Base-by-base conservation (phyloP, 2,113 vertebrate genomes). In the Setophaga petechia region DNA sequence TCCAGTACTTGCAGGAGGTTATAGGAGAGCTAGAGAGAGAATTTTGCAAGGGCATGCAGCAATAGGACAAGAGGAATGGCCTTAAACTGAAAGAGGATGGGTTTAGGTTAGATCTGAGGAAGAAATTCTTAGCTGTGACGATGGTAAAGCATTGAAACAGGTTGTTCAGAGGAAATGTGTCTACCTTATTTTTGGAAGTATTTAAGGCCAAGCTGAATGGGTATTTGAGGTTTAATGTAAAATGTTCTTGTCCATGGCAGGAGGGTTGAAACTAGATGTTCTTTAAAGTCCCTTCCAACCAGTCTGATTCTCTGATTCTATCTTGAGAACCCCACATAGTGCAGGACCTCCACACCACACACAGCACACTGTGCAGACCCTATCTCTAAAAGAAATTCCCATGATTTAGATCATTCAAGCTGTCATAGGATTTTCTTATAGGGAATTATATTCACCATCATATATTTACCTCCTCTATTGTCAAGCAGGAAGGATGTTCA, bases 361-460 rank as follows among this genome's bases (percentile, higher is more conserved):
- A 25, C 5, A 58, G 13, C 8, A 47, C 4, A 0, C 15, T 78
- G 13, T 61, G 39, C 23, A 68, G 35, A 44, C 3, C 9, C 8
- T 52, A 6, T 5, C 9, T 22, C 4, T 43, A 5, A 52, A 46
- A 75, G 2, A 61, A 0, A 12, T 30, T n/a, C 4, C 7, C 10
- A 5, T 24, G 7, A 15, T 33, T 52, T 68, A 12, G 8, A 44
- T 41, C 11, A 65, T 52, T 85, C 18, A 17, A 80, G 12, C 4
- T 63, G 9, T 18, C 41, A 35, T 0, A 43, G 30, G 11, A 81
- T 59, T 65, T 65, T 81, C 37, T 43, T 47, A 25, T 3, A n/a
- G 14, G 15, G 35, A 51, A 51, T 43, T 43, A 20, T 30, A 52
- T 25, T 67, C 23, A 22, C 44, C 5, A 51, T 12, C 24, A 9